Evolutionary conservation across 2,797 vertebrate genomes (phyloP).

Genomic region (Aldrovandia affinis): DNA sequence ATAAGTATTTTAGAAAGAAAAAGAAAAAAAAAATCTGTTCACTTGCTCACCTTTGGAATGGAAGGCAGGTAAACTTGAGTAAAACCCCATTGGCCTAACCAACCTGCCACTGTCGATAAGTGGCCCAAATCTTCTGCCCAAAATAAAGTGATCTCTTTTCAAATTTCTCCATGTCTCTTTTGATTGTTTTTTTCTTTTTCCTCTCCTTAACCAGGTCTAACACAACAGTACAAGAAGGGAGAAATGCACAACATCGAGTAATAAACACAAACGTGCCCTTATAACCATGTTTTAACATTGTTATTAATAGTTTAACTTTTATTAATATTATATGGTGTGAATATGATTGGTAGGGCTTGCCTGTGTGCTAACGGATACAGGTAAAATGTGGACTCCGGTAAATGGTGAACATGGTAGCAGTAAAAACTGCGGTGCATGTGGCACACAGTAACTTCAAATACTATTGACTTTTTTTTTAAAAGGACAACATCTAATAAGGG

Average conservation of each 20-base stretch:
- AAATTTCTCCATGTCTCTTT: not conserved
- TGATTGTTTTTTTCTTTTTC: not conserved
- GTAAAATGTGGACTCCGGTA: not conserved
- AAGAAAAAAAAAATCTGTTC: not conserved
- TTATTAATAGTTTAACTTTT: slow-evolving; percentile 17
- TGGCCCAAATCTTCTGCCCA: not conserved
- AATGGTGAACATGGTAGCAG: not conserved
- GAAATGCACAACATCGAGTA: not conserved
- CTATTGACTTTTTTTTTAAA: not conserved
- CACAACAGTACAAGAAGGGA: not conserved
- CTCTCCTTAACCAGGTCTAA: not conserved
- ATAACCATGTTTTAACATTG: not conserved
- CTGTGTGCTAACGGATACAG: not conserved
- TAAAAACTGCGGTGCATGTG: too few species aligned
- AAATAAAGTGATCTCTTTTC: slow-evolving; percentile 27
- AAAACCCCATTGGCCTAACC: not conserved
- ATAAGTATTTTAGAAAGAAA: not conserved
- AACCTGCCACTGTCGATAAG: not conserved
- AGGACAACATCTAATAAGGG: not conserved
- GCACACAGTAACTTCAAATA: not conserved
- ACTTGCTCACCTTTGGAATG: not conserved
- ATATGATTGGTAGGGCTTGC: not conserved
- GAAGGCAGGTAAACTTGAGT: not conserved
- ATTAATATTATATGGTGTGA: slow-evolving; percentile 18
- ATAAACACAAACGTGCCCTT: not conserved